phyloP scores from a whole-genome alignment of 2,797 vertebrate genomes.

The Rhinoraja longicauda region DNA sequence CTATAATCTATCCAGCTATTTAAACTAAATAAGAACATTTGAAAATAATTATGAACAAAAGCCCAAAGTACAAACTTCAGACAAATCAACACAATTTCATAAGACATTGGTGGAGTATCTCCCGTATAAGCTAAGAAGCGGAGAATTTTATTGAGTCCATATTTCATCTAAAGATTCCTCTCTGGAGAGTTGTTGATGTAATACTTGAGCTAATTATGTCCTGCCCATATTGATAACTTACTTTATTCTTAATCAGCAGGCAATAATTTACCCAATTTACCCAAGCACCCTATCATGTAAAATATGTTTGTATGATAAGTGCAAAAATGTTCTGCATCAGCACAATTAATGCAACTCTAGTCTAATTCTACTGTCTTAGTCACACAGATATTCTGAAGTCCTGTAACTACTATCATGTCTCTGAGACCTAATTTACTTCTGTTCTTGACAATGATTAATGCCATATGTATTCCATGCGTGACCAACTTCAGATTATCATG shows the following conservation, averaged over 20 bases:
- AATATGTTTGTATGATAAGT: background rate
- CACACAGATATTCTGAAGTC: background rate
- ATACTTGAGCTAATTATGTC: background rate
- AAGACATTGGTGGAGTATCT: background rate
- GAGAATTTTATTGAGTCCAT: background rate
- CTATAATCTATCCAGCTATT: background rate
- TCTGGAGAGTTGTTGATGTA: background rate
- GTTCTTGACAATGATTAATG: slow-evolving; percentile 16
- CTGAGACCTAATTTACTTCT: background rate
- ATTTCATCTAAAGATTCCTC: background rate
- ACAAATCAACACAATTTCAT: background rate
- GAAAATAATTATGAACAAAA: background rate
- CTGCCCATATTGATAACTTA: background rate
- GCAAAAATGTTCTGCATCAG: background rate
- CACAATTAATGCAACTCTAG: slow-evolving; percentile 5
- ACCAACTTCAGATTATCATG: background rate
- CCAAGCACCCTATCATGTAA: background rate
- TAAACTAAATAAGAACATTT: background rate
- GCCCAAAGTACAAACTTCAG: background rate
- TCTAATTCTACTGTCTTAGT: slow-evolving; percentile 7
- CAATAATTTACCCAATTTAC: background rate
- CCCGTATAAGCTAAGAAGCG: background rate
- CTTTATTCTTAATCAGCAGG: background rate
- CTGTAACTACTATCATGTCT: background rate
- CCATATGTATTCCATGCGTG: background rate